phyloP scores from a whole-genome alignment of 2,113 vertebrate genomes.

The Gymnogyps californianus region DNA sequence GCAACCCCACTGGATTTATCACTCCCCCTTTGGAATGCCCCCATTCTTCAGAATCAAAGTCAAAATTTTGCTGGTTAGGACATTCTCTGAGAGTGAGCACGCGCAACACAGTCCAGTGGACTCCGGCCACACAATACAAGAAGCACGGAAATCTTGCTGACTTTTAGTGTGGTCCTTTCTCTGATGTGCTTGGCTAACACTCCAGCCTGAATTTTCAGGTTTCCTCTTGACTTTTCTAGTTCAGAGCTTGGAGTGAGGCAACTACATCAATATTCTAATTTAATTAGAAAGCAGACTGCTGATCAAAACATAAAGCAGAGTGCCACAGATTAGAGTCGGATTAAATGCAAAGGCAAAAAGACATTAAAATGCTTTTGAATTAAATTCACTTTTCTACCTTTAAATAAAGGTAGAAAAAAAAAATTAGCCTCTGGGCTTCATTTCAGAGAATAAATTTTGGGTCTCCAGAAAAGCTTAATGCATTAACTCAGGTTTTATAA shows the following conservation, averaged over 20 bases:
- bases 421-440: background rate
- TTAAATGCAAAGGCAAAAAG: background rate
- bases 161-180: background rate
- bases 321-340: background rate
- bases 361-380: background rate
- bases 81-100: rapidly evolving
- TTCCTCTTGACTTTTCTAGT: background rate
- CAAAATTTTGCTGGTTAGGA: background rate
- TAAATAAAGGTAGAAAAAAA: background rate
- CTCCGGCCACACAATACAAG: background rate
- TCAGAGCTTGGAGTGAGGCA: background rate
- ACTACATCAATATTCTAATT: background rate
- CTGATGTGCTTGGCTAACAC: background rate
- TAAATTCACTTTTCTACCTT: background rate
- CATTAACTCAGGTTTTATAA: background rate
- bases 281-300: conserved; percentile 1
- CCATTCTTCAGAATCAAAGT: background rate
- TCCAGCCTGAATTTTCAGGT: background rate
- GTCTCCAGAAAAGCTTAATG: background rate
- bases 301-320: background rate
- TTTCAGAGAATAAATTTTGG: background rate
- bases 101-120: background rate
- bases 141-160: background rate
- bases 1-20: background rate
- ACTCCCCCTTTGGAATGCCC: background rate